A percentile compares a stretch with the other conserved stretches of the same genome.
Evolutionary conservation across 2,888 invertebrate genomes (phyloP).

Genomic region (Hoplodrina blanda): DNA sequence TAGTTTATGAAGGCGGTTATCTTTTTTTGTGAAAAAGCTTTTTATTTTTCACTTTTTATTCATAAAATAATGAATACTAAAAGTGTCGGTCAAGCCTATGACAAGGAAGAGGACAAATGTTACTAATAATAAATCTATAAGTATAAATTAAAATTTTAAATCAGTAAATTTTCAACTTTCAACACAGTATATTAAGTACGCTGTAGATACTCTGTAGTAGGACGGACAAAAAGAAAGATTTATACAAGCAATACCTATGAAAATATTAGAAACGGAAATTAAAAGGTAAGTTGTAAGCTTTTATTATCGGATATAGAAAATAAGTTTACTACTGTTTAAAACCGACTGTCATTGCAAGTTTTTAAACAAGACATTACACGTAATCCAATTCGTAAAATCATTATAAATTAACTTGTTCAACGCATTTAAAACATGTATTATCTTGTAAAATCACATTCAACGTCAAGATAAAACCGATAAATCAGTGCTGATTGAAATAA

Average conservation of each 20-base stretch:
- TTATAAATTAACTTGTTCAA: conserved; percentile 56
- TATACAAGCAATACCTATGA: conserved; percentile 8
- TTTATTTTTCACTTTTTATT: too few relatives aligned
- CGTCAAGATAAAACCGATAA: conserved; percentile 70
- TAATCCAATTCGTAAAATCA: conserved; percentile 35
- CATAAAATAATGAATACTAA: not conserved
- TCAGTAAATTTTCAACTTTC: not conserved
- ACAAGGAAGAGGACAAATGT: conserved; percentile 1
- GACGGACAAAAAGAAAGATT: not conserved
- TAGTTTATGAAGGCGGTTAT: too few relatives aligned
- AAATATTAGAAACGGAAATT: conserved; percentile 6
- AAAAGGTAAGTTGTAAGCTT: conserved; percentile 1
- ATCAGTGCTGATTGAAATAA: conserved; percentile 76
- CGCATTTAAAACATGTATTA: conserved; percentile 64
- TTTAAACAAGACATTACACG: conserved; percentile 32
- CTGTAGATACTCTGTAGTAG: not conserved
- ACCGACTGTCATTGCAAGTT: not conserved
- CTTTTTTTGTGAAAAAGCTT: too few relatives aligned
- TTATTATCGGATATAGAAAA: conserved; percentile 5
- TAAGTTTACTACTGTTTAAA: conserved; percentile 1
- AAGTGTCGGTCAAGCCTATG: not conserved
- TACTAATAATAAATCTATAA: not conserved
- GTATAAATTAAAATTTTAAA: too few relatives aligned
- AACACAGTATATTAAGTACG: not conserved
- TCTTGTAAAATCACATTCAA: conserved; percentile 73